Evolutionary conservation across 2,113 vertebrate species (phyloP).

Genomic region (Xyliphius kryptos): DNA sequence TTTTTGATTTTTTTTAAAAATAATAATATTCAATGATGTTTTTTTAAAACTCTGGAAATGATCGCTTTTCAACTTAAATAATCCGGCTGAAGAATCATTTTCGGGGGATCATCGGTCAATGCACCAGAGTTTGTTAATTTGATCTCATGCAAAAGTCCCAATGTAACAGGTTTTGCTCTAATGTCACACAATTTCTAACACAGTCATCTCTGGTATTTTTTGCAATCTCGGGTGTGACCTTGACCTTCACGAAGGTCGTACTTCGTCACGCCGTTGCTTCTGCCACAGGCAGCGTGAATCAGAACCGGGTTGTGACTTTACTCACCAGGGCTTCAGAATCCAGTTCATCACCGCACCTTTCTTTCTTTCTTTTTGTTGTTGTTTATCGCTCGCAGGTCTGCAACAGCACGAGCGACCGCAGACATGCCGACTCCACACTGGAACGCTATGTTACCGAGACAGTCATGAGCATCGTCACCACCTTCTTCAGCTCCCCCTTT

Average conservation of each 20-base stretch:
- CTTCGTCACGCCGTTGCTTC: not conserved
- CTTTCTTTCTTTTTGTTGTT: slow-evolving; percentile 25
- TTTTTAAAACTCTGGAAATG: too few species aligned
- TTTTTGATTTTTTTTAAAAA: too few species aligned
- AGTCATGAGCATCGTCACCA: slow-evolving; percentile 96
- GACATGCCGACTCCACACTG: slow-evolving; percentile 82
- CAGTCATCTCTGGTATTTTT: not conserved
- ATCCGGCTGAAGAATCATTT: too few species aligned
- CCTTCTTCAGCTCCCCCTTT: slow-evolving; percentile 98
- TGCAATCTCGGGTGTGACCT: not conserved
- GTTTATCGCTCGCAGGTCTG: slow-evolving; percentile 71
- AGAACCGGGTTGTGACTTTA: slow-evolving; percentile 26
- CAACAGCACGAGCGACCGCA: slow-evolving; percentile 94
- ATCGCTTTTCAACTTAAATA: too few species aligned
- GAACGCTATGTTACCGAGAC: slow-evolving; percentile 96
- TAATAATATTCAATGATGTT: too few species aligned
- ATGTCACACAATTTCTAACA: too few species aligned
- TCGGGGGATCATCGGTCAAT: too few species aligned
- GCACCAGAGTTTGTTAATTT: too few species aligned
- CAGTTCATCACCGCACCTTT: not conserved
- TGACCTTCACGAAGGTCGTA: not conserved
- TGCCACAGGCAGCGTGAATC: slow-evolving; percentile 40
- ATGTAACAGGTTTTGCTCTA: not conserved
- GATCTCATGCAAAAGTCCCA: too few species aligned
- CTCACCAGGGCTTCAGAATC: slow-evolving; percentile 6